Conservation (phyloP, 2,888 invertebrate genomes). For the Conomelus anceps region DNA sequence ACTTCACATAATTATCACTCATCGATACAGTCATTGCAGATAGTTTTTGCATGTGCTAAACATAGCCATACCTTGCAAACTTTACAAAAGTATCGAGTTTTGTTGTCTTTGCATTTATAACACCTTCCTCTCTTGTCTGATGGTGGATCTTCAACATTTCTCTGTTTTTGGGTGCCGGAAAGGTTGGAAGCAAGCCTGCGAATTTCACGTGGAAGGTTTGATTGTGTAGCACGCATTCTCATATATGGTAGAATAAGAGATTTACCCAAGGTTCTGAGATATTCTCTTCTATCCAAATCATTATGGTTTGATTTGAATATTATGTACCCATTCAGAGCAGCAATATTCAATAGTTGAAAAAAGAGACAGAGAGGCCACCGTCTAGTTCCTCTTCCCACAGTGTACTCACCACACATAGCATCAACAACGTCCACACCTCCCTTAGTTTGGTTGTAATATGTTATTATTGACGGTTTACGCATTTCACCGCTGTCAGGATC, state of each 20-base stretch:
- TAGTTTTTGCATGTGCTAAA: too few species aligned
- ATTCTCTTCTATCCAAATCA: not conserved
- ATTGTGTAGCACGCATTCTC: not conserved
- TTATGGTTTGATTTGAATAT: not conserved
- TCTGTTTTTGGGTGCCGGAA: not conserved
- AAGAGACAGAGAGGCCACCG: constrained; percentile 28
- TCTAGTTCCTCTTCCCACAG: constrained; percentile 16
- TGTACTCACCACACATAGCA: constrained; percentile 21
- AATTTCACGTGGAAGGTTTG: not conserved
- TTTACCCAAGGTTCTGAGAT: not conserved
- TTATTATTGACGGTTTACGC: constrained; percentile 25
- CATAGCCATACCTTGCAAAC: not conserved
- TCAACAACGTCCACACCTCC: constrained; percentile 24
- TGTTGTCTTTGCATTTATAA: not conserved
- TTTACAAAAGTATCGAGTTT: not conserved
- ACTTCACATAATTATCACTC: too few species aligned
- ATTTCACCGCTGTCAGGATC: constrained; percentile 16
- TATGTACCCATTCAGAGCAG: not conserved
- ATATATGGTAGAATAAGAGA: not conserved
- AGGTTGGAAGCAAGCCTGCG: not conserved
- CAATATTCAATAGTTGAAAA: constrained; percentile 11
- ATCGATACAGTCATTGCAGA: too few species aligned
- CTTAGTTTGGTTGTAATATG: constrained; percentile 26
- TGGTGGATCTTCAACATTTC: not conserved
- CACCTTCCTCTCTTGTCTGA: not conserved